phyloP scores from a whole-genome alignment of 2,797 vertebrate species.

The Mormyrops attenuatus region DNA sequence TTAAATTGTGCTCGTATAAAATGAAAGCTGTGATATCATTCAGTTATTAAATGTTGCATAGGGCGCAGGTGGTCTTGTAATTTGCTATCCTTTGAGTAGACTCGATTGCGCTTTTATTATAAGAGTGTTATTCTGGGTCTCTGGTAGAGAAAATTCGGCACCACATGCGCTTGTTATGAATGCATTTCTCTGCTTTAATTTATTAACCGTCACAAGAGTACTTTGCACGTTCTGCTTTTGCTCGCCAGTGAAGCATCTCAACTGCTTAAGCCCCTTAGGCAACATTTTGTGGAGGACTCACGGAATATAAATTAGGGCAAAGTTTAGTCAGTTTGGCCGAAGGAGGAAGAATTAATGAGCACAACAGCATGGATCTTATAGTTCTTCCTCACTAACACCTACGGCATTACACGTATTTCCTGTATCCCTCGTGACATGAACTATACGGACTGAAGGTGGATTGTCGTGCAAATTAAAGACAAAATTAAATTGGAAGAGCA shows the following conservation, averaged over 20 bases:
- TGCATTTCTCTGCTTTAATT: neutral
- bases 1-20: neutral
- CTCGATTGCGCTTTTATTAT: neutral
- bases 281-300: neutral
- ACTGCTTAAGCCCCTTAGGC: neutral
- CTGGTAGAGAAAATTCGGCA: neutral
- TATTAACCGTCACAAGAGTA: neutral
- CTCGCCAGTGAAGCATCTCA: neutral
- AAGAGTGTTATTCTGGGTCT: neutral
- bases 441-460: neutral
- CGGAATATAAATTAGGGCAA: neutral
- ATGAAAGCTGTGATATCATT: neutral
- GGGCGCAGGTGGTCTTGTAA: neutral
- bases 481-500: neutral
- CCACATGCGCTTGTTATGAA: neutral
- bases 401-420: neutral
- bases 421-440: neutral
- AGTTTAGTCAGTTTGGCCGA: neutral
- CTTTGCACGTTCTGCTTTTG: neutral
- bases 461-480: conserved; percentile 2
- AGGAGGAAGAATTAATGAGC: neutral
- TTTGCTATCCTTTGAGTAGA: neutral
- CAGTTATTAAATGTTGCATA: neutral
- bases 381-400: neutral
- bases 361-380: neutral